Evolutionary conservation across 2,113 vertebrate species (phyloP).

Genomic region (Malurus melanocephalus): DNA sequence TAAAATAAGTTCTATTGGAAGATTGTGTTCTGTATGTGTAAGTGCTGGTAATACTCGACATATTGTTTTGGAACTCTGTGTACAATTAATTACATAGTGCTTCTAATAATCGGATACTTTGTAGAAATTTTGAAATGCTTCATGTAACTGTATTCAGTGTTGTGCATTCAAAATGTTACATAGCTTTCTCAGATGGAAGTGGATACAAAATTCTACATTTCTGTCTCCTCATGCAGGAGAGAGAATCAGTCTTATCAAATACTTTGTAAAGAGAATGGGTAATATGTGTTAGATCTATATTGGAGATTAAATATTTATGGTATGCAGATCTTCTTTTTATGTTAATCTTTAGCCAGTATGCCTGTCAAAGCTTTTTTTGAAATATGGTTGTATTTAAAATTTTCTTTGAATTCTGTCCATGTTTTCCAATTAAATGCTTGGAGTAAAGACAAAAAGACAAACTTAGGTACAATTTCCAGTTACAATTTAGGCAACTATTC

Average conservation of each 20-base stretch:
- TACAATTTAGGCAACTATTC: neutral
- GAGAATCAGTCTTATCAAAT: neutral
- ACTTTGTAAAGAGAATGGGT: neutral
- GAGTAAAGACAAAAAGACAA: neutral
- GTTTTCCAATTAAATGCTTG: neutral
- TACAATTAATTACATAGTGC: neutral
- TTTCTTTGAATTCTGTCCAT: neutral
- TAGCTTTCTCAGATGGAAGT: neutral
- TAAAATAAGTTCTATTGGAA: neutral
- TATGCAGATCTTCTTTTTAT: neutral
- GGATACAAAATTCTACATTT: neutral
- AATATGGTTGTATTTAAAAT: neutral
- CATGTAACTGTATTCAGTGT: neutral
- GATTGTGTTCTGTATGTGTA: neutral
- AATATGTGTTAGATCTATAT: neutral
- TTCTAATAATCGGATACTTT: neutral
- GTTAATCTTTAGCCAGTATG: neutral
- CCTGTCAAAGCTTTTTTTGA: neutral
- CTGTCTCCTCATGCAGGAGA: neutral
- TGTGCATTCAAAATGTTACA: neutral
- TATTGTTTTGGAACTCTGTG: neutral
- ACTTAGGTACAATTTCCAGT: neutral
- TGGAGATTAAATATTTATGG: neutral
- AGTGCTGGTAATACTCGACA: neutral
- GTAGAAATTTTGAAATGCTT: neutral